phyloP scores from a whole-genome alignment of 2,888 invertebrate genomes.

The Allolobophora icterica region DNA sequence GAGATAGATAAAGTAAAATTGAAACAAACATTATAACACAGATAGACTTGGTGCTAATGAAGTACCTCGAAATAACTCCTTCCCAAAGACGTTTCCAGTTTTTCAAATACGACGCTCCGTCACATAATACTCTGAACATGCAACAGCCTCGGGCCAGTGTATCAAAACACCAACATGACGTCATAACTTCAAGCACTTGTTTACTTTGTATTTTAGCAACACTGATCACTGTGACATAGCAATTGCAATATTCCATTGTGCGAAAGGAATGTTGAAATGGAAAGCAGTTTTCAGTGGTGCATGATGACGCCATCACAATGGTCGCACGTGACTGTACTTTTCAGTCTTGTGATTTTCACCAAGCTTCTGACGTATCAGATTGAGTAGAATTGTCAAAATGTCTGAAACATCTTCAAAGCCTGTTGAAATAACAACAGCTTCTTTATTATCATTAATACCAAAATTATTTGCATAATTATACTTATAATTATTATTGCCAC shows the following conservation, averaged over 20 bases:
- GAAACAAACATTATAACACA: background rate
- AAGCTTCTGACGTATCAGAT: constrained; percentile 24
- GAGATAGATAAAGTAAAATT: background rate
- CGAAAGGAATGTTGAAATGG: constrained; percentile 21
- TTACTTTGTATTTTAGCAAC: background rate
- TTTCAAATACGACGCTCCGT: background rate
- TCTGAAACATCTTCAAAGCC: constrained; percentile 23
- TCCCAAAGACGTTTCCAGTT: background rate
- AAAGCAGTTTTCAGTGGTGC: constrained; percentile 17
- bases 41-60: background rate
- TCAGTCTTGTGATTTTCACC: constrained; percentile 11
- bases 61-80: background rate
- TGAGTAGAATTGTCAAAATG: background rate
- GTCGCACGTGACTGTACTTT: background rate
- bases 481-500: background rate
- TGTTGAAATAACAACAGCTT: background rate
- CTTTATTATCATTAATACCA: background rate
- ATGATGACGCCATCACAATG: background rate
- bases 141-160: background rate
- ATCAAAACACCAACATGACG: background rate
- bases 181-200: background rate
- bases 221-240: background rate
- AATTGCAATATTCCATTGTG: constrained; percentile 12
- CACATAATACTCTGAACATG: no score
- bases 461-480: background rate